Evolutionary conservation across 2,113 vertebrate genomes (phyloP), one percentile per base, ranked within the genome.

Genomic region (Hemiprocne comata): DNA sequence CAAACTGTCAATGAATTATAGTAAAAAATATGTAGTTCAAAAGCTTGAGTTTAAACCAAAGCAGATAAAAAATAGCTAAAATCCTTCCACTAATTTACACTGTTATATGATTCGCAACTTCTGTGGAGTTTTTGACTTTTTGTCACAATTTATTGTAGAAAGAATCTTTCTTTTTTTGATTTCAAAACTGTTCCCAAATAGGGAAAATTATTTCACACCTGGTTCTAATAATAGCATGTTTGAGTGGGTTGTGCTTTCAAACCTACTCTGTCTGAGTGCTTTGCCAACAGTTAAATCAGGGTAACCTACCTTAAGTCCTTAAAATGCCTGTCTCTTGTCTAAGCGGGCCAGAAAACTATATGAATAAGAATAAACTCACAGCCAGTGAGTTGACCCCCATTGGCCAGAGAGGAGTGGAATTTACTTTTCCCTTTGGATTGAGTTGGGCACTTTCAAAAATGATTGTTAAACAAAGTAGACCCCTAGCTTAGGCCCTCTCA

Each of bases 161-260:
- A 87, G 17, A 77, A 2, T 11, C 90, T 78, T 78, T 74, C 1
- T 70, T 53, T 58, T 61, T 82, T 74, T 23, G 48, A 85, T 90
- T 95, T 90, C 15, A 46, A 51, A 83, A 64, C 6, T 67, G 36
- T 89, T 86, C 55, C 53, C 34, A 90, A 80, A 71, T 66, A 77
- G 69, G 72, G 51, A 92, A 94, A 94, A 77, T 55, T 90, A 75
- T 93, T 92, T 92, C 69, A 13, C 92, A 93, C 94, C 92, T 96
- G 94, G 86, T 86, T 95, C 94, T 90, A 95, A 93, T 64, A 90
- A 94, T 81, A 96, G 79, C 33, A 64, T 23, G 23, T 92, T 71
- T 93, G 88, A 90, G 94, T 94, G 72, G 86, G 94, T 46, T 95
- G 88, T 72, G 36, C 64, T 93, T 83, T 95, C 92, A 93, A 60